phyloP scores from a whole-genome alignment of 2,888 invertebrate species.

The Pyrrhosoma nymphula region DNA sequence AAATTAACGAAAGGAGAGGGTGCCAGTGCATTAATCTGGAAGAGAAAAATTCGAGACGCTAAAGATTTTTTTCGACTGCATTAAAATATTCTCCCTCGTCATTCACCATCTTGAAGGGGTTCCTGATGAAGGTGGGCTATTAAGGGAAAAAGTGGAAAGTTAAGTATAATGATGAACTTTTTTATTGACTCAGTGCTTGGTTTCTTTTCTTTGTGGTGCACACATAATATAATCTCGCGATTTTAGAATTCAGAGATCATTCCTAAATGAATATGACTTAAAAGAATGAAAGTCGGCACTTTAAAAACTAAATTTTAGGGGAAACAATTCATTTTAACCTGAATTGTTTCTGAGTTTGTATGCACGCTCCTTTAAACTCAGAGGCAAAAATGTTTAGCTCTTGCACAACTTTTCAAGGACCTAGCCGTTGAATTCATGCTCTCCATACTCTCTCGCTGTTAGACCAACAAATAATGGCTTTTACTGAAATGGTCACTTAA shows the following conservation, averaged over 20 bases:
- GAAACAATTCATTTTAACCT: background rate
- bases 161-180: background rate
- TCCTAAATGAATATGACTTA: background rate
- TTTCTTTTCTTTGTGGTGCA: background rate
- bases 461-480: too few species aligned
- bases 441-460: too few species aligned
- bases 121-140: background rate
- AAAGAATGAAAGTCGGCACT: background rate
- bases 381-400: too few species aligned
- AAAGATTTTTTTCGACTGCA: background rate
- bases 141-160: conserved; percentile 20
- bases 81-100: conserved; percentile 2
- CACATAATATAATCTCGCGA: background rate
- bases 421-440: too few species aligned
- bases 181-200: background rate
- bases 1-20: background rate
- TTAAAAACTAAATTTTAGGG: background rate
- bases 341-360: too few species aligned
- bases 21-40: conserved; percentile 19
- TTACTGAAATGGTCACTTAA: too few species aligned
- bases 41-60: background rate
- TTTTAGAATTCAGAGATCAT: background rate
- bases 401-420: too few species aligned
- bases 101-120: background rate
- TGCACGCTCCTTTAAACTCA: too few species aligned